These are phyloP conservation scores for Hycleus cichorii DNA, from an alignment of 1,140 invertebrate species.

Conservation along the genomic window DNA sequence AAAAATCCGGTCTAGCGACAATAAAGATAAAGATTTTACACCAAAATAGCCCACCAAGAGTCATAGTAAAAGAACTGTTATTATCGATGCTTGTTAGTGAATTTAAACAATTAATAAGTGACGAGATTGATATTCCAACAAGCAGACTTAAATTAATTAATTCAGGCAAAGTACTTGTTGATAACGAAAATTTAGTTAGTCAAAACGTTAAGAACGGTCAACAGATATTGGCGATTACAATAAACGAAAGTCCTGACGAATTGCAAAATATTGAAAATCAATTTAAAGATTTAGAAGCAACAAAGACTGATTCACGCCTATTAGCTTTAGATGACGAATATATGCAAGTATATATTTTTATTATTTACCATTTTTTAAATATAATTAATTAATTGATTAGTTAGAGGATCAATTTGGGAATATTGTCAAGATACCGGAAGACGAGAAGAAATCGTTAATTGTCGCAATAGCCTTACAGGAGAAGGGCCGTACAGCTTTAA, in stretches of 20 bases:
- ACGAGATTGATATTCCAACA: slow-evolving; percentile 44
- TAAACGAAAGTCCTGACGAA: slow-evolving; percentile 42
- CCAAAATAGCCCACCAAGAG: slow-evolving; percentile 36
- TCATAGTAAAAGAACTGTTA: slow-evolving; percentile 44
- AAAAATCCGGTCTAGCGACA: slow-evolving; percentile 57
- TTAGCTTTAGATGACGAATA: slow-evolving; percentile 43
- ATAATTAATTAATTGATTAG: slow-evolving; percentile 37
- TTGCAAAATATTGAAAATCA: slow-evolving; percentile 33
- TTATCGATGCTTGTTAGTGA: slow-evolving; percentile 46
- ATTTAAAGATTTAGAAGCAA: slow-evolving; percentile 44
- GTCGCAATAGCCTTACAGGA: slow-evolving; percentile 71
- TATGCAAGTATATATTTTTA: slow-evolving; percentile 40
- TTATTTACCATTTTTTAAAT: neutral
- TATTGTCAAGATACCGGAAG: slow-evolving; percentile 55
- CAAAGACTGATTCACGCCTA: slow-evolving; percentile 48
- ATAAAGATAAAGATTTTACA: slow-evolving; percentile 51
- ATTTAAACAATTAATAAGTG: slow-evolving; percentile 48
- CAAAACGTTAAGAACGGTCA: slow-evolving; percentile 61
- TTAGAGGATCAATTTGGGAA: slow-evolving; percentile 72
- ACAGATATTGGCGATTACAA: slow-evolving; percentile 56
- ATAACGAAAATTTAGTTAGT: slow-evolving; percentile 42
- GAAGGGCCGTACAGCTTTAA: slow-evolving; percentile 60
- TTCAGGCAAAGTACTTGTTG: slow-evolving; percentile 56
- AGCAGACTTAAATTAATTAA: slow-evolving; percentile 59
- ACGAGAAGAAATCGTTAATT: slow-evolving; percentile 59